Evolutionary conservation across 2,888 invertebrate genomes (phyloP).

Genomic region (Ichneumoninae sp.): DNA sequence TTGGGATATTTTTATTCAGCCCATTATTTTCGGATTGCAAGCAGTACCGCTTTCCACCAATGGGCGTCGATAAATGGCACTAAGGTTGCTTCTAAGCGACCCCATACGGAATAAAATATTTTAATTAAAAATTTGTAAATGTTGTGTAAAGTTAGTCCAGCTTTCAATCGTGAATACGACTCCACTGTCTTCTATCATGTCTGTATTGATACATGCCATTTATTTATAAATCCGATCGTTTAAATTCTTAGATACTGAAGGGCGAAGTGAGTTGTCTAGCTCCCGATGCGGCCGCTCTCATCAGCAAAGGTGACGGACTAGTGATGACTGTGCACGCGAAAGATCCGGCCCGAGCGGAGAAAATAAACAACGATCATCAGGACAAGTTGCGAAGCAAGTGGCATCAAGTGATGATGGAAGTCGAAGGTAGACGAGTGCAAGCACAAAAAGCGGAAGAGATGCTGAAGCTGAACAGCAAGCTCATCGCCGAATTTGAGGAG

Average conservation of each 20-base stretch:
- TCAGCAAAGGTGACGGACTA: slow-evolving; percentile 91
- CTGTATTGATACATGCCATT: not conserved
- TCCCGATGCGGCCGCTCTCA: slow-evolving; percentile 91
- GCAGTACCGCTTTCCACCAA: no score
- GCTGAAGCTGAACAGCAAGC: slow-evolving; percentile 85
- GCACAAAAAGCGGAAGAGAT: slow-evolving; percentile 87
- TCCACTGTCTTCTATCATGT: not conserved
- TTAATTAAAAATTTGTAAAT: no score
- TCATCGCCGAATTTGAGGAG: slow-evolving; percentile 84
- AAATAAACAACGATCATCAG: slow-evolving; percentile 86
- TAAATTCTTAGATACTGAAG: slow-evolving; percentile 86
- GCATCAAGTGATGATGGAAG: slow-evolving; percentile 88
- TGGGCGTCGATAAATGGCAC: no score
- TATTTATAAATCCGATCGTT: not conserved
- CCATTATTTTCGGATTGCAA: no score
- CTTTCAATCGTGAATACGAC: not conserved
- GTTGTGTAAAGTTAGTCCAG: no score
- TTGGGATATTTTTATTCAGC: no score
- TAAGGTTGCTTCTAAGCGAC: no score
- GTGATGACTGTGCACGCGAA: slow-evolving; percentile 88
- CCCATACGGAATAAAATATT: no score
- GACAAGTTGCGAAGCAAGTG: slow-evolving; percentile 88
- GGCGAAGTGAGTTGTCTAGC: slow-evolving; percentile 88
- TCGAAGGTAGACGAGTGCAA: slow-evolving; percentile 86
- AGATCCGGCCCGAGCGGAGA: slow-evolving; percentile 86